Conservation (phyloP, 2,797 vertebrate genomes). For the Urophycis tenuis region DNA sequence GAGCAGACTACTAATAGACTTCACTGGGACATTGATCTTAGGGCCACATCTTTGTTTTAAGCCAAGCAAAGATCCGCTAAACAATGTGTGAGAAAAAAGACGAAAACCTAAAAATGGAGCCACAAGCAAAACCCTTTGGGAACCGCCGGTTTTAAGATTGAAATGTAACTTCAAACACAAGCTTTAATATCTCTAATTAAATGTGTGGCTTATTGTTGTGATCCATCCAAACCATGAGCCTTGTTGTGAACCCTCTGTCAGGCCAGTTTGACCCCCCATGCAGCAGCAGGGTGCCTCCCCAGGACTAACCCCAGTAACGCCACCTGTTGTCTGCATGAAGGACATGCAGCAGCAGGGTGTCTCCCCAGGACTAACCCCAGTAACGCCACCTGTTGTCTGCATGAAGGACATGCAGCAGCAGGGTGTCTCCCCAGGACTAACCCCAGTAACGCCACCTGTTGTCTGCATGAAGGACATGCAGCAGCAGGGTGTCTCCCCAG, state of each 20-base stretch:
- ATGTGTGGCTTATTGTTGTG: too few relatives aligned
- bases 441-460: too few relatives aligned
- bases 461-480: too few relatives aligned
- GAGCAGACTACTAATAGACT: neutral
- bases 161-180: neutral
- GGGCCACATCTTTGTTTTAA: neutral
- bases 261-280: neutral
- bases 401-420: constrained; percentile 90
- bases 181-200: neutral
- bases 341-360: too few relatives aligned
- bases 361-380: neutral
- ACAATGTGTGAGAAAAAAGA: too few relatives aligned
- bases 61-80: too few relatives aligned
- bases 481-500: too few relatives aligned
- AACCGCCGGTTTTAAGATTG: neutral
- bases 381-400: constrained; percentile 11
- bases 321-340: too few relatives aligned
- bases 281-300: neutral
- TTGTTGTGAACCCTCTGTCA: too few relatives aligned
- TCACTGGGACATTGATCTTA: neutral
- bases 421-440: neutral
- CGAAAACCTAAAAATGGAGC: neutral
- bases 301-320: too few relatives aligned
- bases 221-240: too few relatives aligned
- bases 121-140: neutral